Evolutionary conservation across 2,797 vertebrate genomes (phyloP).

Genomic region (Oreortyx pictus): DNA sequence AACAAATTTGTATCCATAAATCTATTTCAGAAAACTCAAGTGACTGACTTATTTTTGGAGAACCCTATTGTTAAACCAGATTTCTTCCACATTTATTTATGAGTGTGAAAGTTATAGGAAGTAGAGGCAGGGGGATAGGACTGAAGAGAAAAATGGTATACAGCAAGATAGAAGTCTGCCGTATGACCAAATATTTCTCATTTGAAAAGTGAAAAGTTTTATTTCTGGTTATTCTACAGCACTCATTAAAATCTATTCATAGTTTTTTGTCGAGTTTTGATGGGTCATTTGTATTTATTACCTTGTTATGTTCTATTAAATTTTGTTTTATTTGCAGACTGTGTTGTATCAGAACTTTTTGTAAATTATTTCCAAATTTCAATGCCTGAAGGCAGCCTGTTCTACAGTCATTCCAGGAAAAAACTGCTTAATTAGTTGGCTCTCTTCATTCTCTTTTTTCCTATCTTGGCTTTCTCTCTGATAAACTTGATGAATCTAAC

Average conservation of each 20-base stretch:
- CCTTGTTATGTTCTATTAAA: background rate
- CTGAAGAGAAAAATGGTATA: accelerated
- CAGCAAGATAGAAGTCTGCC: background rate
- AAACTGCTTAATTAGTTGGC: slow-evolving; percentile 40
- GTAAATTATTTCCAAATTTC: slow-evolving; percentile 3
- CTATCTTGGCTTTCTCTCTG: background rate
- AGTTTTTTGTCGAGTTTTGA: background rate
- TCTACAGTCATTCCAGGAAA: slow-evolving; percentile 5
- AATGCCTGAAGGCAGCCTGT: background rate
- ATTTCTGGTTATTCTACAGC: background rate
- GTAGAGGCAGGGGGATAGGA: background rate
- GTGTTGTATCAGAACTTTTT: background rate
- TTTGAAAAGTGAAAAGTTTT: background rate
- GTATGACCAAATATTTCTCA: background rate
- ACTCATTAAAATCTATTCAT: background rate
- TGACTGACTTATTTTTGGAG: background rate
- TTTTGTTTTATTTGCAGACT: background rate
- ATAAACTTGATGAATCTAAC: background rate
- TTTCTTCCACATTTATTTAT: background rate
- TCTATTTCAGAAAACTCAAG: background rate
- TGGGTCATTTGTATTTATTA: background rate
- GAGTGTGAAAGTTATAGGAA: background rate
- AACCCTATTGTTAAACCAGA: background rate
- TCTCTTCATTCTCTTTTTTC: background rate
- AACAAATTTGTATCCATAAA: background rate